Base-by-base conservation (phyloP, 1,140 invertebrate genomes). In the Propsilocerus akamusi region DNA sequence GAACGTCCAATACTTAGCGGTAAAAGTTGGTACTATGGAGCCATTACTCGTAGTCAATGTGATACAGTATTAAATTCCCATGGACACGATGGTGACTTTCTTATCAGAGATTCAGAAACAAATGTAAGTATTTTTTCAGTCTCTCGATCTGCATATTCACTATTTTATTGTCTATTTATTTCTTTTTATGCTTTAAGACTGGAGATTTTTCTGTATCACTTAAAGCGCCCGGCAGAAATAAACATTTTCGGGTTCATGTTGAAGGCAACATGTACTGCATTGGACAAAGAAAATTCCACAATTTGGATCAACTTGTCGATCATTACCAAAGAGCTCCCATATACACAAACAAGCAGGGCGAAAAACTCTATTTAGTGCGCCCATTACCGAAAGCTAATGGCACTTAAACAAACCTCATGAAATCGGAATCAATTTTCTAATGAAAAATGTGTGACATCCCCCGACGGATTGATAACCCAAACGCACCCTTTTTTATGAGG, bases 271-370 rank as follows among this genome's bases (percentile, higher is more conserved):
- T 91, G 49, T 97, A 92, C 64, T 93, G 91, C 66, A 99, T 99
- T 67, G 96, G 96, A 34, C 93, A 97, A 71, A 82, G 96, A 59
- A 93, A 90, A 70, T 99, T 99, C 69, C 81, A 87, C 55, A 87
- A 86, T 46, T 70, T 99, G 59, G 92, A 98, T 65, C 92, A 96
- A 65, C 73, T 99, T 53, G 93, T 99, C 55, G 88, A 95, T 62
- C 95, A 99, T 71, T 99, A 99, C 72, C 94, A 94, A 71, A 82
- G 88, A 63, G 91, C 95, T 54, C 96, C 96, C 46, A 99, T 99
- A 60, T 99, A 97, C 68, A 97, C 90, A 53, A 93, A 92, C 69
- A 91, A 91, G 64, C 84, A 89, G 68, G 89, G 89, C 57, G 88
- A 93, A 68, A 93, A 93, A 69, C 72, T 94, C 20, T 93, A 91